phyloP scores from a whole-genome alignment of 2,797 vertebrate genomes.

The Acanthornis magna region DNA sequence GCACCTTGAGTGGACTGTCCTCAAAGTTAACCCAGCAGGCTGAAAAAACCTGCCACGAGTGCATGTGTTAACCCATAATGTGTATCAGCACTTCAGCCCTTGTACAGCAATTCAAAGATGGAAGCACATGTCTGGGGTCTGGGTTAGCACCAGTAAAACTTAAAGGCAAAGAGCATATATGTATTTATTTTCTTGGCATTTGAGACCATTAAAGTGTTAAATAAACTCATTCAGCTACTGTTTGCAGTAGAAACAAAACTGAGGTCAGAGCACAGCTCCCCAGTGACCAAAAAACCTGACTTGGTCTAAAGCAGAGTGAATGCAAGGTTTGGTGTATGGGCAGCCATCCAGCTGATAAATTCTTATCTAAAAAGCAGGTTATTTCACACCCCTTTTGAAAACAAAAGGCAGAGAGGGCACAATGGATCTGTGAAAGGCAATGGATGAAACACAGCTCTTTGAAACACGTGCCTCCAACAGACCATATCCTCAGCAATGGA shows the following conservation, averaged over 20 bases:
- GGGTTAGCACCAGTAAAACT: not conserved
- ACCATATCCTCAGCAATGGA: not conserved
- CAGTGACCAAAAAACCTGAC: not conserved
- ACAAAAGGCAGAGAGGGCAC: not conserved
- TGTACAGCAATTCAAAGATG: not conserved
- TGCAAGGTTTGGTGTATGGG: not conserved
- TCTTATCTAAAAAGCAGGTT: constrained; percentile 23
- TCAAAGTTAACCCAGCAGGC: not conserved
- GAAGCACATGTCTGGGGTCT: not conserved
- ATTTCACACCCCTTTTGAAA: constrained; percentile 27
- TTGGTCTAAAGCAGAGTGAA: not conserved
- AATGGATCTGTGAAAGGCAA: not conserved
- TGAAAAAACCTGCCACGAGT: not conserved
- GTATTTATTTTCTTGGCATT: not conserved
- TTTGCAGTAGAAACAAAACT: constrained; percentile 43
- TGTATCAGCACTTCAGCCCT: not conserved
- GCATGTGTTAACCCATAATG: not conserved
- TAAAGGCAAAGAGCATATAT: not conserved
- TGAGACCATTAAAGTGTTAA: not conserved
- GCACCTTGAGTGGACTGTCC: not conserved
- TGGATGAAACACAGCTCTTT: not conserved
- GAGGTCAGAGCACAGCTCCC: constrained; percentile 16
- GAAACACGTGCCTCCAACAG: not conserved
- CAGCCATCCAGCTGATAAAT: not conserved
- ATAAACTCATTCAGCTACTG: constrained; percentile 34